Evolutionary conservation across 2,113 vertebrate genomes (phyloP), one percentile per base, ranked within the genome.

Genomic region (Corythornis vintsioides): DNA sequence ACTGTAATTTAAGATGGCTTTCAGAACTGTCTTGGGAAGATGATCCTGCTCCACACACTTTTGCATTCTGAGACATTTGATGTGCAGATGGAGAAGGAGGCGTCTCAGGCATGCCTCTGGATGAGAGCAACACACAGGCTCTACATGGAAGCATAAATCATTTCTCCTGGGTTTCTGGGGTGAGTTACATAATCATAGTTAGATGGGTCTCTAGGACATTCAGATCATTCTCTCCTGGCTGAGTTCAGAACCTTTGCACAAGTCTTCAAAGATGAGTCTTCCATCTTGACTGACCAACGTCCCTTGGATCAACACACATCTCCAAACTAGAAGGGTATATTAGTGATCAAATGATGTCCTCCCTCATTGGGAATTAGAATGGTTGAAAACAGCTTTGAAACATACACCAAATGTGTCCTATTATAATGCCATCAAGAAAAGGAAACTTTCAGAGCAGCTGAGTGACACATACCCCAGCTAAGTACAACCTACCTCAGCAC

Each of bases 1-100:
- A 17, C 42, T 43, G 19, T 66, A 79, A 86, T 90, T 93, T 85
- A 79, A 93, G 64, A 52, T 76, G 75, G 71, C 79, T 95, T 92
- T 94, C 64, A 65, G 59, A 53, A 28, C 45, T 91, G 59, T 7
- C 83, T 79, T 73, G 86, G 85, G 86, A 93, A 76, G 80, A 96
- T 90, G 72, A 90, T 75, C 79, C 86, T 94, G 83, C 86, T 90
- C 79, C 71, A 86, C 35, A 95, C 75, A 76, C 59, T 94, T 88
- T 69, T 80, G 40, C 67, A 66, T 86, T 83, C 64, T 24, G 83
- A 94, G 72, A 50, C 59, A 42, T 88, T 76, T 90, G 75, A 95
- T 88, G 79, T 88, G 86, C 92, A 88, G 93, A 94, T 83, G 92
- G 88, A 63, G 88, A 89, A 85, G 55, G 79, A 95, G 94, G 86